A percentile compares a stretch with the other conserved stretches of the same genome.
phyloP scores from a whole-genome alignment of 2,888 invertebrate species.

The Uropetala carovei region DNA sequence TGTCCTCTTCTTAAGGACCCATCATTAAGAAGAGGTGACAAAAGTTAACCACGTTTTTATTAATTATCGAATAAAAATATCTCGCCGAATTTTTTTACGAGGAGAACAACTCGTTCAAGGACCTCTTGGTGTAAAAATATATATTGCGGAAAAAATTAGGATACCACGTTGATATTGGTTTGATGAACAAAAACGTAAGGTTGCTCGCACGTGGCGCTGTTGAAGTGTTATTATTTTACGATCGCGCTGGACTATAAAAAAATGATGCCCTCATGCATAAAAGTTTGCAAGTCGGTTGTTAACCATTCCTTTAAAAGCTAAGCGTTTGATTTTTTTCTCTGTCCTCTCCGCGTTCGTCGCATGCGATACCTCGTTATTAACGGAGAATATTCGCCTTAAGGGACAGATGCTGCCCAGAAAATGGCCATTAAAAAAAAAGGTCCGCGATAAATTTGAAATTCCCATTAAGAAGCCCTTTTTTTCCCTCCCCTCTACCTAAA shows the following conservation, averaged over 20 bases:
- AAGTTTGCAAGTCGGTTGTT: not conserved
- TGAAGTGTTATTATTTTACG: not conserved
- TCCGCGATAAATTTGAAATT: not conserved
- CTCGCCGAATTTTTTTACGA: not conserved
- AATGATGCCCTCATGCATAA: not conserved
- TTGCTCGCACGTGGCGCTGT: not conserved
- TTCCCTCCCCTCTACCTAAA: not conserved
- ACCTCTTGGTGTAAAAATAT: not conserved
- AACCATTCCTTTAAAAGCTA: not conserved
- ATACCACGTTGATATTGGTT: too few species aligned
- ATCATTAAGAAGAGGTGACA: not conserved
- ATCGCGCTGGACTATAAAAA: not conserved
- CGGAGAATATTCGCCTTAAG: not conserved
- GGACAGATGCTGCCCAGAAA: conserved; percentile 17
- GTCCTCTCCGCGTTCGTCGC: not conserved
- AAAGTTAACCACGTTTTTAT: not conserved
- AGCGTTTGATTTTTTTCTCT: not conserved
- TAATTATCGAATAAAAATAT: not conserved
- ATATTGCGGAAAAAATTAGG: not conserved
- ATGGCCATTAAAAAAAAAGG: not conserved
- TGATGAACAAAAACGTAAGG: not conserved
- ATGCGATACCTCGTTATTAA: not conserved
- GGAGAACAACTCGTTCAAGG: not conserved
- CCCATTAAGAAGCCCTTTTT: conserved; percentile 6
- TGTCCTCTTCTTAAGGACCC: not conserved